These are phyloP conservation scores for Melanotaenia parkinsoni DNA, from an alignment of 2,797 vertebrate species.

Conservation along the genomic window DNA sequence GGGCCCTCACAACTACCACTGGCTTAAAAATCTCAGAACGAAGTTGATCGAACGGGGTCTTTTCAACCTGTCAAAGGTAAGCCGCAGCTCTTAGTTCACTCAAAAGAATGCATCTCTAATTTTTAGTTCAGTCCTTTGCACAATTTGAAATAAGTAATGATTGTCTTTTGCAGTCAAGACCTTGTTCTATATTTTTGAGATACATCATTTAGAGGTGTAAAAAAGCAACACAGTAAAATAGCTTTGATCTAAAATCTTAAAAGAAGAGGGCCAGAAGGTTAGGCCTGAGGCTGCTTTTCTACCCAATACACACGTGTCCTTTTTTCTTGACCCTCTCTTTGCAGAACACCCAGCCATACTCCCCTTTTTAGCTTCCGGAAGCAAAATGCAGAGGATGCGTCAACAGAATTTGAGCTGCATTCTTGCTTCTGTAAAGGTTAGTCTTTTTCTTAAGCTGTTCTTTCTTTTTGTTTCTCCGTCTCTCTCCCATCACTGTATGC, in stretches of 20 bases:
- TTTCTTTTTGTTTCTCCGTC: constrained; percentile 38
- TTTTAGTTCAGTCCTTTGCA: constrained; percentile 67
- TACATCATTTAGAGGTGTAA: constrained; percentile 15
- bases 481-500: constrained; percentile 54
- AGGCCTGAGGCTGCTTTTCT: constrained; percentile 69
- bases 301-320: constrained; percentile 77
- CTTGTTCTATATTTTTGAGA: constrained; percentile 10
- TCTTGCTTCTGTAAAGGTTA: constrained; percentile 87
- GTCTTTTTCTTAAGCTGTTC: constrained; percentile 78
- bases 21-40: constrained; percentile 71
- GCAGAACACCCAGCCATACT: constrained; percentile 90
- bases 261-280: constrained; percentile 47
- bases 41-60: constrained; percentile 70
- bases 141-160: constrained; percentile 37
- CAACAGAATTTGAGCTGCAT: constrained; percentile 83
- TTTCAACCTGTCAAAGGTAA: constrained; percentile 77
- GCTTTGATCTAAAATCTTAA: constrained; percentile 39
- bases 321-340: constrained; percentile 83
- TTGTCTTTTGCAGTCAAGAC: constrained; percentile 19
- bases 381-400: constrained; percentile 84
- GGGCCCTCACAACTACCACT: constrained; percentile 45
- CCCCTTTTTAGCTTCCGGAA: constrained; percentile 87
- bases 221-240: constrained; percentile 31
- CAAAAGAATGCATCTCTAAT: constrained; percentile 76
- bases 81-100: constrained; percentile 60